Conservation (phyloP, 2,797 vertebrate species). For the Moxostoma hubbsi region DNA sequence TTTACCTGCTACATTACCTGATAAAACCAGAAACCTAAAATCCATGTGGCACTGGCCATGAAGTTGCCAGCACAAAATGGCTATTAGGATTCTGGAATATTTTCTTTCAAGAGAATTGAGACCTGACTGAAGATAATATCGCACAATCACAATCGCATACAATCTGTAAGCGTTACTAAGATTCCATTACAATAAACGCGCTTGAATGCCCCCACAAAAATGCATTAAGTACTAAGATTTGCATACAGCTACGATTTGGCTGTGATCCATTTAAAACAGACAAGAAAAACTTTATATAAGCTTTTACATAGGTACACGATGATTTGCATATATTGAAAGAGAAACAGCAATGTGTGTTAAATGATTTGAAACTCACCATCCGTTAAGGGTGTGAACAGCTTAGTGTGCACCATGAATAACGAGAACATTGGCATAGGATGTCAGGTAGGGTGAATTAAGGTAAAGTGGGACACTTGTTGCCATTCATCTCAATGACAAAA, state of each 20-base stretch:
- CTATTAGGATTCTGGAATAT: conserved; percentile 73
- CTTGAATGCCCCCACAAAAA: background rate
- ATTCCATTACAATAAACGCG: background rate
- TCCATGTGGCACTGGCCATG: conserved; percentile 87
- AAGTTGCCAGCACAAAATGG: conserved; percentile 75
- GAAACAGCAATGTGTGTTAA: conserved; percentile 88
- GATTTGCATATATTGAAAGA: conserved; percentile 89
- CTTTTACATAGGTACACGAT: background rate
- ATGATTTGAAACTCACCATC: conserved; percentile 92
- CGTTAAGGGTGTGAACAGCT: conserved; percentile 82
- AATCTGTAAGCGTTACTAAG: background rate
- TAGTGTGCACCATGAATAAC: background rate
- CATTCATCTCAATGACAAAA: too few species aligned
- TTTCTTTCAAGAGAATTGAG: conserved; percentile 70
- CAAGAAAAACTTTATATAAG: background rate
- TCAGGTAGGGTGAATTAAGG: too few species aligned
- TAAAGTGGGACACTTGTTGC: too few species aligned
- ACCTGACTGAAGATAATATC: conserved; percentile 63
- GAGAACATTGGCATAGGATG: background rate
- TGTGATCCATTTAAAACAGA: background rate
- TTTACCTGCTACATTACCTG: conserved; percentile 73
- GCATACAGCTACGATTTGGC: background rate
- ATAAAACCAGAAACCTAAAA: conserved; percentile 88
- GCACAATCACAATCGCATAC: background rate
- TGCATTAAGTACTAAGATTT: background rate